These are phyloP conservation scores for Elachura formosa DNA, from an alignment of 2,113 vertebrate genomes.

Conservation along the genomic window DNA sequence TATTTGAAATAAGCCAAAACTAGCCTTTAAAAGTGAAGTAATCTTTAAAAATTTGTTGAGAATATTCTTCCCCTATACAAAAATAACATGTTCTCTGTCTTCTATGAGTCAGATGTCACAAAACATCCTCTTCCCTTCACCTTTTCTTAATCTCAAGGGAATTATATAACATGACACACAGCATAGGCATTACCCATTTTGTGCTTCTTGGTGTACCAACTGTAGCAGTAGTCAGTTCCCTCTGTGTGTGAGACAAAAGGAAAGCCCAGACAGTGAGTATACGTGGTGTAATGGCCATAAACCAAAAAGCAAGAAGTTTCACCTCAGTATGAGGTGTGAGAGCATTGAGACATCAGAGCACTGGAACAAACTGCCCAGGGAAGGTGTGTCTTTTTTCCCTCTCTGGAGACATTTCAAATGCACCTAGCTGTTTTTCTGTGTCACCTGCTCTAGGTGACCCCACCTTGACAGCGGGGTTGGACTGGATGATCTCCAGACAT, in stretches of 20 bases:
- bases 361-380: background rate
- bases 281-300: accelerated
- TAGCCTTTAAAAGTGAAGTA: background rate
- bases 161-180: accelerated
- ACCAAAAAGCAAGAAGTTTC: background rate
- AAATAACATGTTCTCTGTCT: background rate
- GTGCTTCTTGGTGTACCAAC: background rate
- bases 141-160: background rate
- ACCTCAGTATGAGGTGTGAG: background rate
- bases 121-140: background rate
- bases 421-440: background rate
- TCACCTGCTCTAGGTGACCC: background rate
- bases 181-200: background rate
- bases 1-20: background rate
- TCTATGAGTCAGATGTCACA: background rate
- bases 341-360: background rate
- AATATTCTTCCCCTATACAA: background rate
- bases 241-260: background rate
- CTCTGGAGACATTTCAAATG: background rate
- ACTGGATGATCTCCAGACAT: background rate
- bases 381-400: background rate
- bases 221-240: background rate
- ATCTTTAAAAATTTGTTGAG: background rate
- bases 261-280: background rate
- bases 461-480: background rate